Evolutionary conservation across 1,140 invertebrate genomes (phyloP).

Genomic region (Wasmannia auropunctata): DNA sequence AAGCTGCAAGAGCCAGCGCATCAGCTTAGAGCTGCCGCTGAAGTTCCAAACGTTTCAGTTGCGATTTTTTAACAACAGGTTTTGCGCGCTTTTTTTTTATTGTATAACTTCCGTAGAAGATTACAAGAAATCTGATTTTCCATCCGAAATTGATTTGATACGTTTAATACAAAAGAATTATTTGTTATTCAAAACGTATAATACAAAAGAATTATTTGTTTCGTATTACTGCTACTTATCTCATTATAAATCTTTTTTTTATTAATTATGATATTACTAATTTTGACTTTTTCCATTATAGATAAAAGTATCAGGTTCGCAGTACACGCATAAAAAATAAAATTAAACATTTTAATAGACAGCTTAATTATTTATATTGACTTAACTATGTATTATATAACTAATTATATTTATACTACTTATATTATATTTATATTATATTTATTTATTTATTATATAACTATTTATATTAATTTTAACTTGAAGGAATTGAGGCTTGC

Average conservation of each 20-base stretch:
- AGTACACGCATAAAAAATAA: background rate
- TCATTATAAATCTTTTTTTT: background rate
- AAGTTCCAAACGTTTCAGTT: constrained; percentile 6
- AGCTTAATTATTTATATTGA: background rate
- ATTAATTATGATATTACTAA: too few relatives aligned
- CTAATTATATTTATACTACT: too few relatives aligned
- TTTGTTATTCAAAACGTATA: too few relatives aligned
- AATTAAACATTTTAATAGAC: background rate
- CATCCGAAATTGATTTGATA: background rate
- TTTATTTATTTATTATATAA: too few relatives aligned
- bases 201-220: background rate
- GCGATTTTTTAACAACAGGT: constrained; percentile 22
- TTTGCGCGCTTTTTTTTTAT: background rate
- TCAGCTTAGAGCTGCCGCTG: constrained; percentile 4
- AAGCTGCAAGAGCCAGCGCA: constrained; percentile 30
- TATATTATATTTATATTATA: too few relatives aligned
- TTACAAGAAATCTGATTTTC: background rate
- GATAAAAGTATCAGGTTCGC: background rate
- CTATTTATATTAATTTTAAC: too few relatives aligned
- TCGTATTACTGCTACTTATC: background rate
- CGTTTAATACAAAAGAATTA: background rate
- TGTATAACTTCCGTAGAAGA: background rate
- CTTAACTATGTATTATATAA: too few relatives aligned
- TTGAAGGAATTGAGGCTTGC: too few relatives aligned
- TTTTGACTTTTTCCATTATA: background rate